A percentile compares a stretch with the other conserved stretches of the same genome.
These are phyloP conservation scores for Nerophis ophidion DNA, from an alignment of 2,113 vertebrate genomes.

Conservation along the genomic window DNA sequence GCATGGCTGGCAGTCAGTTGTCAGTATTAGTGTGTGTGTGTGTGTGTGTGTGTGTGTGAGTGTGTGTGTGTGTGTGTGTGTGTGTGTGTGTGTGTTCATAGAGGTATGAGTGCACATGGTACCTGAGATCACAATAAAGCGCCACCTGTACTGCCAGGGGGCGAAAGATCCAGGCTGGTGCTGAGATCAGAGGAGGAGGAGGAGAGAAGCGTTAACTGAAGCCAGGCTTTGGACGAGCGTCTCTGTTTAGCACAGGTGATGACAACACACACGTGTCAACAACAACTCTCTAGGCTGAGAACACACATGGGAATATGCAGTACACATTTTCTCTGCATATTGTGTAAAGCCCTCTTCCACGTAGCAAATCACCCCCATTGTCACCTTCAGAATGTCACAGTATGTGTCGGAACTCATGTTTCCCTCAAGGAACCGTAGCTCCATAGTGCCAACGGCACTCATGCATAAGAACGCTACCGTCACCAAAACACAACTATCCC, in stretches of 20 bases:
- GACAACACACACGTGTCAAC: neutral
- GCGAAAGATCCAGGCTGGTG: slow-evolving; percentile 49
- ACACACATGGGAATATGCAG: neutral
- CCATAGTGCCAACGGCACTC: too few relatives aligned
- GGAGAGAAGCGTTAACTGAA: slow-evolving; percentile 39
- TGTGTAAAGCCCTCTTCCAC: too few relatives aligned
- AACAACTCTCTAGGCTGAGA: neutral
- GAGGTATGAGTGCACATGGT: slow-evolving; percentile 49
- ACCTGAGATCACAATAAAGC: slow-evolving; percentile 73
- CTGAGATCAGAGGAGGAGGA: slow-evolving; percentile 54
- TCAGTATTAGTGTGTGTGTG: slow-evolving; percentile 2
- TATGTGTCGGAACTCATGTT: too few relatives aligned
- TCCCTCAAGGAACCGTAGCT: too few relatives aligned
- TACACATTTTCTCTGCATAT: too few relatives aligned
- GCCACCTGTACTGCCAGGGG: slow-evolving; percentile 60
- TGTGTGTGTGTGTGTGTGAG: too few relatives aligned
- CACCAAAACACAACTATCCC: too few relatives aligned
- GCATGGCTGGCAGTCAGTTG: slow-evolving; percentile 36
- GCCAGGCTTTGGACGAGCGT: slow-evolving; percentile 5
- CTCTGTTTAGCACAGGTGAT: neutral
- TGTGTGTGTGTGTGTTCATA: slow-evolving; percentile 27
- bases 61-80: slow-evolving; percentile 11
- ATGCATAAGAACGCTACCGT: too few relatives aligned
- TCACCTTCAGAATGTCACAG: too few relatives aligned
- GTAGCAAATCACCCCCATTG: too few relatives aligned